Base-by-base conservation (phyloP, 2,888 invertebrate species). In the Synergus umbraculus region DNA sequence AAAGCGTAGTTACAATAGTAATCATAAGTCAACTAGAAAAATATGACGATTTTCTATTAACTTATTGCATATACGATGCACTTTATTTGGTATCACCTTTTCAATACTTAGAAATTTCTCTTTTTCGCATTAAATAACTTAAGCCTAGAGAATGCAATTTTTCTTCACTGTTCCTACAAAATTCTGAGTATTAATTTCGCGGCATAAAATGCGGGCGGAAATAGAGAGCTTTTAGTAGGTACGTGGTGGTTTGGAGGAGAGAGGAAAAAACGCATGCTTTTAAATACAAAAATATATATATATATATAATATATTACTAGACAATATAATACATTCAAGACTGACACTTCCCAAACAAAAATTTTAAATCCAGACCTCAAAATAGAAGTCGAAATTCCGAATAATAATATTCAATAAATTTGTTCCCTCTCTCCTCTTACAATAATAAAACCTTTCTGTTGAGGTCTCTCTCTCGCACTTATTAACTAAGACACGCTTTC, bases 71-170 rank as follows among this genome's bases (percentile, higher is more conserved):
- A 80, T 83, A 82, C 77, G 78, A 85, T 84, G 86, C 83, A 84
- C 84, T 86, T 86, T 87, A 88, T 89, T 89, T 89, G 89, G 89
- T 89, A 88, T 89, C 86, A 87, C 84, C 84, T 82, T 85, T 84
- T 85, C 77, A 66, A 85, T 79, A 81, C 81, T 84, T 82, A 83
- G 78, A 67, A 82, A 73, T 73, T 73, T 73, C 49, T 69, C 49
- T 69, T 81, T 86, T 84, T 58, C 58, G 12, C 65, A 66, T 76
- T 79, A 83, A 80, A 46, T 82, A 83, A 67, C 81, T 83, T 82
- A 85, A 0, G 29, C 43, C 77, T 84, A 86, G 15, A 69, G 69
- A 69, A 69, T 54, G 69, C 49, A 69, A 29, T 69, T 29, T 76
- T 78, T 29, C 2, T 29, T 29, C 22, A 29, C 22, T 77, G 79